These are phyloP conservation scores for Brachyistius frenatus DNA, from an alignment of 2,113 vertebrate genomes.

Conservation along the genomic window DNA sequence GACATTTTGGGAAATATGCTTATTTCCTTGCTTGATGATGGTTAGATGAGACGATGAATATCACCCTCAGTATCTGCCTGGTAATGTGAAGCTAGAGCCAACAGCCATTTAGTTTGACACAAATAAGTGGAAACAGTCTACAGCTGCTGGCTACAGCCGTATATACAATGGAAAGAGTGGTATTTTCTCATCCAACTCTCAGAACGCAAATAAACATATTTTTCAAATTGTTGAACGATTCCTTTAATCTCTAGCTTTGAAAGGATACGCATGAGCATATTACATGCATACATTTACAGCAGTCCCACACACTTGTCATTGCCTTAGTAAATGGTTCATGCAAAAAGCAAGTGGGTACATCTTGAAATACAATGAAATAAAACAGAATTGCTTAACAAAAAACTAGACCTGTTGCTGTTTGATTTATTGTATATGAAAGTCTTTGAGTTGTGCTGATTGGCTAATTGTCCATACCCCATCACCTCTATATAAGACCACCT, in stretches of 20 bases:
- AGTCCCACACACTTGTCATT: too few species aligned
- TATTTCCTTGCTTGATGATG: not conserved
- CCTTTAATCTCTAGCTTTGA: not conserved
- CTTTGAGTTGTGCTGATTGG: not conserved
- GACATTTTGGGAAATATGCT: not conserved
- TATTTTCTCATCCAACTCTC: not conserved
- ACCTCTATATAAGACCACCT: too few species aligned
- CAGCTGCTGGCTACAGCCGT: not conserved
- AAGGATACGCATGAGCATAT: not conserved
- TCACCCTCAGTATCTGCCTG: not conserved
- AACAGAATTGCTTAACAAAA: too few species aligned
- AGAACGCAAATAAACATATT: not conserved
- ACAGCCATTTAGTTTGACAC: not conserved
- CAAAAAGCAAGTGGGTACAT: not conserved
- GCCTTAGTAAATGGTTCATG: not conserved
- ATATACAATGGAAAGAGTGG: not conserved
- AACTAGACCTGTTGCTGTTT: not conserved
- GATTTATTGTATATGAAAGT: slow-evolving; percentile 3
- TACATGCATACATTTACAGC: too few species aligned
- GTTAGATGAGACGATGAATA: not conserved
- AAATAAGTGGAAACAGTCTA: not conserved
- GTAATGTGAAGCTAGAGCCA: not conserved
- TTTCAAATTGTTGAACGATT: not conserved
- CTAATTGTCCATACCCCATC: not conserved
- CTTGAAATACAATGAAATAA: too few species aligned